phyloP scores from a whole-genome alignment of 2,797 vertebrate species.

The Malurus leucopterus region DNA sequence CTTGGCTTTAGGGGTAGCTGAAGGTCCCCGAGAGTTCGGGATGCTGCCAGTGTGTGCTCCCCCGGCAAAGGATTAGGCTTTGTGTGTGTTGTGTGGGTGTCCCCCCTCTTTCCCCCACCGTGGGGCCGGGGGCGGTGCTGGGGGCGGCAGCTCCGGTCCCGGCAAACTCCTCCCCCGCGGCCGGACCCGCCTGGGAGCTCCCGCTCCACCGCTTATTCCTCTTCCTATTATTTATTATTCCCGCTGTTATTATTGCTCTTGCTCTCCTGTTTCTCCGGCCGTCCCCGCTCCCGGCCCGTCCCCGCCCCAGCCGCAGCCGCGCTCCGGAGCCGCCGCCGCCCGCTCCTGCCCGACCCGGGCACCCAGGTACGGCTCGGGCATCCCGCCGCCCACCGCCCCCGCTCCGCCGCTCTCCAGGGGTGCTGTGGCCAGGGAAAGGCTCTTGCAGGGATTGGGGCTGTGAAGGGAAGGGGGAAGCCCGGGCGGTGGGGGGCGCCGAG shows the following conservation, averaged over 20 bases:
- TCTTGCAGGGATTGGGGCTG: background rate
- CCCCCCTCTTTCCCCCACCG: background rate
- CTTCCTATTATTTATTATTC: background rate
- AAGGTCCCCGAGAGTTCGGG: background rate
- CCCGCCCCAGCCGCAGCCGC: background rate
- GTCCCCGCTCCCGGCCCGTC: background rate
- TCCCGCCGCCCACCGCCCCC: background rate
- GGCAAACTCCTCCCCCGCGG: conserved; percentile 10
- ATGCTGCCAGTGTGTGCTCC: background rate
- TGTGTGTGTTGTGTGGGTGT: background rate
- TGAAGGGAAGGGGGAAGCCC: background rate
- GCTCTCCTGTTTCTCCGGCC: background rate
- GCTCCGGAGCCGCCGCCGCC: background rate
- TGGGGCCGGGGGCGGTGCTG: background rate
- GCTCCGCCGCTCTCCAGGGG: background rate
- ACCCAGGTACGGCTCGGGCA: background rate
- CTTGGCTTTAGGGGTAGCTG: background rate
- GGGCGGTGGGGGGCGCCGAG: background rate
- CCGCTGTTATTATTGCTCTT: background rate
- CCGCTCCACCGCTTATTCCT: background rate
- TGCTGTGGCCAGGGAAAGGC: background rate
- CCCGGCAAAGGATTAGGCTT: background rate
- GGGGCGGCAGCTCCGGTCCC: background rate
- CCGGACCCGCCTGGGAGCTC: background rate
- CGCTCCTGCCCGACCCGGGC: background rate